Evolutionary conservation across 2,113 vertebrate species (phyloP).

Genomic region (Epinephelus fuscoguttatus): DNA sequence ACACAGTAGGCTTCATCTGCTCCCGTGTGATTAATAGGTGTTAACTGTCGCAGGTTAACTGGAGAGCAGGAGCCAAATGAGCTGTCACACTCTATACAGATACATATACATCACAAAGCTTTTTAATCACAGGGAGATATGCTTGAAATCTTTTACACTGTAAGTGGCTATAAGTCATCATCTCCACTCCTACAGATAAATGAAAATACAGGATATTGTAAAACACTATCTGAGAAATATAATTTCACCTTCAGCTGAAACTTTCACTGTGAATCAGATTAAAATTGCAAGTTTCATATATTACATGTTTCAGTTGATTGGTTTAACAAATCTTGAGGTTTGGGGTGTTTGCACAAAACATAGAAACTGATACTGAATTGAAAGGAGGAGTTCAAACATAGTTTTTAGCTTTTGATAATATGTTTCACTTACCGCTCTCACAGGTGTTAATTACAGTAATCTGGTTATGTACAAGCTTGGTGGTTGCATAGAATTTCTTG

Average conservation of each 20-base stretch:
- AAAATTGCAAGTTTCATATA: neutral
- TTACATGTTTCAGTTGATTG: neutral
- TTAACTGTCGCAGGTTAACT: slow-evolving; percentile 7
- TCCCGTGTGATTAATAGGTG: slow-evolving; percentile 16
- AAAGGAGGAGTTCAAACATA: neutral
- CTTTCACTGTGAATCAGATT: neutral
- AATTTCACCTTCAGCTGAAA: neutral
- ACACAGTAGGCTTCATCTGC: neutral
- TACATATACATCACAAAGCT: neutral
- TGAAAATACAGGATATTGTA: neutral
- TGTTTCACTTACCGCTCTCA: neutral
- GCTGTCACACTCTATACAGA: neutral
- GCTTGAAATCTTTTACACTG: neutral
- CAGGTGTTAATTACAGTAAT: neutral
- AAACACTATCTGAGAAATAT: neutral
- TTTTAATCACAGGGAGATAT: neutral
- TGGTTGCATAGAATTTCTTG: neutral
- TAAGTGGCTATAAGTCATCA: neutral
- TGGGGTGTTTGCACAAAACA: neutral
- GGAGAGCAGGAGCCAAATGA: slow-evolving; percentile 10
- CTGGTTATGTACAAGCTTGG: neutral
- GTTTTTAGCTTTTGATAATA: neutral
- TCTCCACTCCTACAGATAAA: neutral
- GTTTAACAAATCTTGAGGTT: neutral
- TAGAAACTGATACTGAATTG: neutral